These are phyloP conservation scores for Oxygymnocypris stewartii DNA, from an alignment of 2,113 vertebrate genomes.

Conservation along the genomic window DNA sequence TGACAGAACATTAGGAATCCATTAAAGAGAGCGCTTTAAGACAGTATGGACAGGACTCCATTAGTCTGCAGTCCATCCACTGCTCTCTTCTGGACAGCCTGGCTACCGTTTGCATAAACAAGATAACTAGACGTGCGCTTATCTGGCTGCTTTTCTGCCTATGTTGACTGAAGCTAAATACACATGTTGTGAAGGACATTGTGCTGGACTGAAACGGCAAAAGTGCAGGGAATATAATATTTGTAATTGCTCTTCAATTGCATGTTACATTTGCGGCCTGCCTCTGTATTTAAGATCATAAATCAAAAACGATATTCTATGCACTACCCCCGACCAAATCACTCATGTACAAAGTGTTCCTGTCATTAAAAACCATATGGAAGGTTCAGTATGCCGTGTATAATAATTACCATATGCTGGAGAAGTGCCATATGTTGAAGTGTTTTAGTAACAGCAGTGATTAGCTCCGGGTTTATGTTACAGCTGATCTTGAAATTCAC, in stretches of 20 bases:
- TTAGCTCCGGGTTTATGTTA: neutral
- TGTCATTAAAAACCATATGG: neutral
- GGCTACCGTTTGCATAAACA: slow-evolving; percentile 75
- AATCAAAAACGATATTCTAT: neutral
- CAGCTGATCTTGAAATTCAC: neutral
- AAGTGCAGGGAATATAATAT: neutral
- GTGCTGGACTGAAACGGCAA: slow-evolving; percentile 48
- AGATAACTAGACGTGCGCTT: slow-evolving; percentile 75
- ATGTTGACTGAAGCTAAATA: slow-evolving; percentile 69
- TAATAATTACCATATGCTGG: neutral
- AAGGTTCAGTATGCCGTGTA: neutral
- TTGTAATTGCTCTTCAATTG: neutral
- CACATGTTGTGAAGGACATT: slow-evolving; percentile 64
- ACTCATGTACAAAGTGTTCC: neutral
- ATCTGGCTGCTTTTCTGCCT: slow-evolving; percentile 69
- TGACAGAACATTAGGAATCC: slow-evolving; percentile 35
- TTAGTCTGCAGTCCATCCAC: slow-evolving; percentile 48
- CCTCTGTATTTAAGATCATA: neutral
- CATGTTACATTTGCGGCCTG: neutral
- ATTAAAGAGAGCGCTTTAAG: slow-evolving; percentile 38
- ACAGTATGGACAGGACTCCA: slow-evolving; percentile 47
- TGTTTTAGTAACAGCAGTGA: neutral
- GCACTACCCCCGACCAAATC: neutral
- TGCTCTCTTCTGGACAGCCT: slow-evolving; percentile 67
- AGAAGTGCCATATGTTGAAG: slow-evolving; percentile 5